Evolutionary conservation across 92 coral and sea anemone genomes (phyloP), one percentile per base, ranked within the genome.

Genomic region (Phenganax marumi): DNA sequence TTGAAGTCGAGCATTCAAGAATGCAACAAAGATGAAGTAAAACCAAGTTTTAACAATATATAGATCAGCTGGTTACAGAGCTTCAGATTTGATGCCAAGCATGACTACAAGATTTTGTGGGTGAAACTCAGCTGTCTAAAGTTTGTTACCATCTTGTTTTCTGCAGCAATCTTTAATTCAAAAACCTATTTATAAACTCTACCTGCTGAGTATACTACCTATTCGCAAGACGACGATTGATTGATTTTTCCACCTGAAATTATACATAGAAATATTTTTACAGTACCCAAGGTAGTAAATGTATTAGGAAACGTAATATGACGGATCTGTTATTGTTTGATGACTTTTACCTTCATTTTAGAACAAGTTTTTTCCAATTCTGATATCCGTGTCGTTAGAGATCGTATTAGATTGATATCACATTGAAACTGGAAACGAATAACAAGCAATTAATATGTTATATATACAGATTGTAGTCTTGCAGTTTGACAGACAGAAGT

Each of bases 291-390:
- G 33, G 33, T 13, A 62, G 18, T 62, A 7, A 62, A 62, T 25
- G 22, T 18, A 13, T 62, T 19, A 19, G n/a, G n/a, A n/a, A n/a
- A n/a, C n/a, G n/a, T n/a, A n/a, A n/a, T n/a, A n/a, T n/a, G n/a
- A n/a, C n/a, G n/a, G n/a, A n/a, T n/a, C n/a, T 62, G 68, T 19
- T n/a, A 18, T 62, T 62, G 21, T 7, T 13, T n/a, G 26, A 19
- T 62, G 10, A 66, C 9, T 0, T n/a, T 66, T 66, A 66, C 72
- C 49, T 66, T 66, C n/a, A 25, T 21, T 26, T 74, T 74, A 13
- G 63, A 8, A 54, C 60, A 74, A 74, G 26, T n/a, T 50, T 74
- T 74, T 53, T 74, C 79, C 13, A 74, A 18, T 25, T 74, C 26
- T 51, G 62, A 53, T 52, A 74, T 74, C 17, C 79, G 21, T 22